Evolutionary conservation across 2,113 vertebrate species (phyloP), one percentile per base, ranked within the genome.

Genomic region (Rhinolophus sinicus): DNA sequence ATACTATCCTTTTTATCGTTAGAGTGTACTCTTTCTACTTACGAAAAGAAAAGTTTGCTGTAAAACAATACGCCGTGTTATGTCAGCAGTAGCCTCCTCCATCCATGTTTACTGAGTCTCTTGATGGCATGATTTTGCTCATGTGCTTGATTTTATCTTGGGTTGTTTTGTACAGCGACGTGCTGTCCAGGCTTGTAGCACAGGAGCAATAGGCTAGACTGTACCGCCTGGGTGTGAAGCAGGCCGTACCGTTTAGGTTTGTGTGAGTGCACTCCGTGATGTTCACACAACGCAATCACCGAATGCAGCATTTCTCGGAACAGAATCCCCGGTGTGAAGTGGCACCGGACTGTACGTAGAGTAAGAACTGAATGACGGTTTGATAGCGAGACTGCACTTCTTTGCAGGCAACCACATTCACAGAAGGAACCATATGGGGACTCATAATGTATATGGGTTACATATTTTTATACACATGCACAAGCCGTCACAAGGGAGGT

Each of bases 241-340:
- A 13, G 35, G 58, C 80, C 12, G 21, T 26, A 19, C 35, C 78
- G 30, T 7, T 14, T 6, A 11, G 78, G 56, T 30, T 11, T 6
- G 35, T 9, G 24, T 60, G 5, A 30, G 78, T 7, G 35, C 26
- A 3, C 22, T 21, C 16, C 2, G 14, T 4, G 38, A 7, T 2
- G 28, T 47, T 62, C 21, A 38, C 58, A 21, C 19, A 64, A 30
- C 26, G 5, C 12, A 13, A 33, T 15, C 80, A 21, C 38, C 58
- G 8, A 3, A 30, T 2, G 26, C 3, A 4, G 26, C 38, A 0
- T 40, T 18, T 81, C 80, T 30, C 35, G 30, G 80, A 21, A 30
- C 38, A 8, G 0, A 50, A 16, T 19, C 38, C 16, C 80, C 28
- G 4, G 18, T 18, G 1, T 12, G 4, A 33, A 3, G 58, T 12